phyloP scores from a whole-genome alignment of 2,888 invertebrate species.

The Lasioglossum pauxillum region DNA sequence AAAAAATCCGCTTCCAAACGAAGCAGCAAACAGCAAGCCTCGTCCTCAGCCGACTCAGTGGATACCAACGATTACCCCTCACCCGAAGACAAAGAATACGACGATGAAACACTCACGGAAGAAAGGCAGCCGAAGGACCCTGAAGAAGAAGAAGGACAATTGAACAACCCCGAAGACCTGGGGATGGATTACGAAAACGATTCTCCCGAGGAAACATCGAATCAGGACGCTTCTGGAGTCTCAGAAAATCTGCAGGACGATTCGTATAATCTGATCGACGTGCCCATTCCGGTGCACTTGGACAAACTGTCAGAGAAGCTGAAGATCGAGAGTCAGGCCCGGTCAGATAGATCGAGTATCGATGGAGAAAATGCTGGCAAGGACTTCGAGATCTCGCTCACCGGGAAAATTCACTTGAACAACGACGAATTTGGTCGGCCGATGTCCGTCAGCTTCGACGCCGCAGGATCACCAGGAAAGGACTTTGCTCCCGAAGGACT shows the following conservation, averaged over 20 bases:
- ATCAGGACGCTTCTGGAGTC: not conserved
- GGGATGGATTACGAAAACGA: not conserved
- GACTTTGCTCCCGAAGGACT: conserved; percentile 8
- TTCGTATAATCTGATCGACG: conserved; percentile 12
- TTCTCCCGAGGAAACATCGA: not conserved
- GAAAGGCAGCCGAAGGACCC: not conserved
- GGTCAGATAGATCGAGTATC: not conserved
- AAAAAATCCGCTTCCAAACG: conserved; percentile 5
- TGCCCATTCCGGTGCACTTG: not conserved
- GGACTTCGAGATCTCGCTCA: conserved; percentile 71
- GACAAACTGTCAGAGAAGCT: conserved; percentile 9
- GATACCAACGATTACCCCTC: conserved; percentile 26
- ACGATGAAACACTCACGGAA: not conserved
- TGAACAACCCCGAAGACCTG: not conserved
- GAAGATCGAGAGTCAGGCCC: not conserved
- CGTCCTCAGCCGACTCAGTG: not conserved
- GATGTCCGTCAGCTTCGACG: conserved; percentile 71
- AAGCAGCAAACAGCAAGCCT: conserved; percentile 19
- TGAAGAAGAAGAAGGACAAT: not conserved
- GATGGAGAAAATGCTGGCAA: not conserved
- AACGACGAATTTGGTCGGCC: conserved; percentile 64
- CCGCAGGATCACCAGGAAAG: conserved; percentile 48
- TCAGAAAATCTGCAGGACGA: not conserved
- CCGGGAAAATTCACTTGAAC: conserved; percentile 72
- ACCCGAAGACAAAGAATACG: conserved; percentile 13